Conservation (phyloP, 2,888 invertebrate genomes). For the Choristoneura rosaceana region DNA sequence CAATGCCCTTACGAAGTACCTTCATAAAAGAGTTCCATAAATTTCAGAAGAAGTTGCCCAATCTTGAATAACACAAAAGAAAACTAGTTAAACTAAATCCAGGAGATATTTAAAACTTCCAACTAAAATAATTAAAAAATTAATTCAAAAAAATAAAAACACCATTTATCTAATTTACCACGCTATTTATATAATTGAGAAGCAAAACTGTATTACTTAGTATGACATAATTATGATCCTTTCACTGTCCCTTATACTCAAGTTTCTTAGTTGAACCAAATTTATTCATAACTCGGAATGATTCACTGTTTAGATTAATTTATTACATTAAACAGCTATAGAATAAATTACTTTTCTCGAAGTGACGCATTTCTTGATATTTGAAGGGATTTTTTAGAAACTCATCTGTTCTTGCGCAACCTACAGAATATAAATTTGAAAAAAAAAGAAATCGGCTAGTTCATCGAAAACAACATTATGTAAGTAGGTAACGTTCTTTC, state of each 20-base stretch:
- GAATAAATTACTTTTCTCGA: background rate
- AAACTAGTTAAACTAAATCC: too few species aligned
- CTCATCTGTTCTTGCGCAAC: background rate
- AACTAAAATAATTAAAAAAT: too few species aligned
- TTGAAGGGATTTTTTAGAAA: background rate
- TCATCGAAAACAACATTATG: background rate
- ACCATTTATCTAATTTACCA: too few species aligned
- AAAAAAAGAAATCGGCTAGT: background rate
- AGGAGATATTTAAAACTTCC: too few species aligned
- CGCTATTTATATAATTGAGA: too few species aligned
- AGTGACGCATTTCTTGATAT: background rate
- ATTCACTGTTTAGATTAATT: background rate
- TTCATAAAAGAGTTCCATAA: too few species aligned
- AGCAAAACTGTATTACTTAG: too few species aligned
- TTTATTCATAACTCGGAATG: background rate
- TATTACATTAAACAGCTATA: background rate
- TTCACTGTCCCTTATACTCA: background rate
- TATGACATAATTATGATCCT: background rate
- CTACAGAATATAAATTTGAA: background rate
- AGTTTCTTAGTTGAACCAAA: background rate
- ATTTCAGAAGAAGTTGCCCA: too few species aligned
- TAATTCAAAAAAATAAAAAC: too few species aligned
- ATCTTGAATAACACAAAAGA: too few species aligned
- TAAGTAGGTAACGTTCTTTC: background rate
- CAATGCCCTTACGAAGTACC: too few species aligned